Evolutionary conservation across 2,888 invertebrate genomes (phyloP).

Genomic region (Dione juno): DNA sequence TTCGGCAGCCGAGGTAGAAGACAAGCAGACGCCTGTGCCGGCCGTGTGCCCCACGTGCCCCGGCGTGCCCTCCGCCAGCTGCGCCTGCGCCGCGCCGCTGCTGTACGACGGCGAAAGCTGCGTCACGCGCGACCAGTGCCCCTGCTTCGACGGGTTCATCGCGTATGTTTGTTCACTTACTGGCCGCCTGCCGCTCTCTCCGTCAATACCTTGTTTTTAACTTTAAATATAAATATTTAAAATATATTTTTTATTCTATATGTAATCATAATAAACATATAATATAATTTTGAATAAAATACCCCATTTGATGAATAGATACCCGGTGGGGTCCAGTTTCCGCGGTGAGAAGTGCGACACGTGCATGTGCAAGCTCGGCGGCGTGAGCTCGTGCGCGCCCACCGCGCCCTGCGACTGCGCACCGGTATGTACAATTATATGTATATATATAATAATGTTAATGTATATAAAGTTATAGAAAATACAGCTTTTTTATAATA

Average conservation of each 20-base stretch:
- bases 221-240: too few relatives aligned
- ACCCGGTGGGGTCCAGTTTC: constrained; percentile 88
- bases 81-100: constrained; percentile 78
- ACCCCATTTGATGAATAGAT: constrained; percentile 68
- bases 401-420: constrained; percentile 87
- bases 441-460: too few relatives aligned
- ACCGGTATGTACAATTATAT: constrained; percentile 52
- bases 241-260: too few relatives aligned
- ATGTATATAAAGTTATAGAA: too few relatives aligned
- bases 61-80: constrained; percentile 61
- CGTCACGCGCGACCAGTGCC: constrained; percentile 88
- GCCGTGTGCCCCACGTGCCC: constrained; percentile 81
- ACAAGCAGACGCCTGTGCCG: constrained; percentile 31
- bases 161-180: constrained; percentile 64
- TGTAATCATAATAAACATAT: too few relatives aligned
- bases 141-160: constrained; percentile 89
- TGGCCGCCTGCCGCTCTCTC: too few relatives aligned
- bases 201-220: too few relatives aligned
- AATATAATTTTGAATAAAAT: background rate
- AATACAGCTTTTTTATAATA: too few relatives aligned
- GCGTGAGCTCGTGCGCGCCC: constrained; percentile 87
- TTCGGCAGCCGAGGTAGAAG: constrained; percentile 39
- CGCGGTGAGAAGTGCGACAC: constrained; percentile 89
- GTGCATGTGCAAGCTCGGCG: constrained; percentile 91
- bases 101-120: constrained; percentile 88